Evolutionary conservation across 2,888 invertebrate genomes (phyloP).

Genomic region (Azorinus chamasolen): DNA sequence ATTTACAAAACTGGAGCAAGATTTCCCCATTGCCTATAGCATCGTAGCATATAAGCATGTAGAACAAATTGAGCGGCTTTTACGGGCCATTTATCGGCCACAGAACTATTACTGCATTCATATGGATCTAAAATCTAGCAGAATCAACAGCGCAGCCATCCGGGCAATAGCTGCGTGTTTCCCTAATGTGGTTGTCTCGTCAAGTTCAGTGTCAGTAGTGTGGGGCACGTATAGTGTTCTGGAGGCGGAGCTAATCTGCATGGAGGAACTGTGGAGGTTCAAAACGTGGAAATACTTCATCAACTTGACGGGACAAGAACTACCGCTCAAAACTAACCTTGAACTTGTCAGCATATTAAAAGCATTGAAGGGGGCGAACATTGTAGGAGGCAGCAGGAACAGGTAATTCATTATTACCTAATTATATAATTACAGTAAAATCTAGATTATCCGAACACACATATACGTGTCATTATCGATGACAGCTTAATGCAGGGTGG

Average conservation of each 20-base stretch:
- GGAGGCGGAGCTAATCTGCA: conserved; percentile 73
- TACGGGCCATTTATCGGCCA: conserved; percentile 70
- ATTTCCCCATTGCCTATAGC: conserved; percentile 69
- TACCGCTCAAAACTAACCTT: conserved; percentile 41
- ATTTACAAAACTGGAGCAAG: conserved; percentile 27
- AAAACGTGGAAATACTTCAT: conserved; percentile 40
- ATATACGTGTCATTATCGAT: too few relatives aligned
- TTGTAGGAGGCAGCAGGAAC: conserved; percentile 31
- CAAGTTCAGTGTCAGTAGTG: conserved; percentile 57
- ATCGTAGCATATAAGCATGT: conserved; percentile 64
- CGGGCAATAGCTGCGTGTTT: conserved; percentile 56
- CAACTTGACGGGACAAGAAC: conserved; percentile 43
- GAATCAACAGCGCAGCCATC: conserved; percentile 29
- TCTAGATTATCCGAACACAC: too few relatives aligned
- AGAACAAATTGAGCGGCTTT: conserved; percentile 66
- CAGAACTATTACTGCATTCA: conserved; percentile 76
- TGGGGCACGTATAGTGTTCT: conserved; percentile 75
- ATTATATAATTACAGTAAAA: too few relatives aligned
- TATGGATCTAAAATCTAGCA: conserved; percentile 62
- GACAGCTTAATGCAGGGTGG: too few relatives aligned
- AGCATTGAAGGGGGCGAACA: conserved; percentile 35
- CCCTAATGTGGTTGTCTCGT: conserved; percentile 67
- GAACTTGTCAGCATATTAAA: conserved; percentile 37
- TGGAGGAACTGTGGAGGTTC: conserved; percentile 65
- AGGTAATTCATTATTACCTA: too few relatives aligned